Evolutionary conservation across 2,113 vertebrate genomes (phyloP), one percentile per base, ranked within the genome.

Genomic region (Halichoeres trimaculatus): DNA sequence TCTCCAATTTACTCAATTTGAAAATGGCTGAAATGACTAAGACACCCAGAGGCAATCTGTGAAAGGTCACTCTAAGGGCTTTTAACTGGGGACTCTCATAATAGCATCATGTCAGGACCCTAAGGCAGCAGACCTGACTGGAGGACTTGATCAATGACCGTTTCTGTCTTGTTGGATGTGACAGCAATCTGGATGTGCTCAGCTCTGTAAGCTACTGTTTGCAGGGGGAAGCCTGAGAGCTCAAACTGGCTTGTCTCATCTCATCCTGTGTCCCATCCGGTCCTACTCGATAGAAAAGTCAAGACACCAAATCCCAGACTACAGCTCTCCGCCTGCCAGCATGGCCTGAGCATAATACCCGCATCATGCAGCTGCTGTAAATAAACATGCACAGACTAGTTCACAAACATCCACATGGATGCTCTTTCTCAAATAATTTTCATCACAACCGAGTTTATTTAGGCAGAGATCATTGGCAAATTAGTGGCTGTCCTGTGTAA

Each of bases 21-120:
- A 35, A 62, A 76, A 67, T 65, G 64, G 66, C 48, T 66, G 14
- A 35, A 73, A 67, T 70, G 64, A 72, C 41, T 66, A 14, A 24
- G 43, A 74, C 48, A 43, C 40, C 58, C 38, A 48, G 59, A 70
- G 76, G 59, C 66, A 66, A 67, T 70, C 43, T 54, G 1, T 23
- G 55, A 74, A 43, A 78, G 66, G 74, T 78, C 67, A 62, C 16
- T 24, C 7, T 0, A 51, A 81, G 66, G 51, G 47, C 72, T 62
- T 57, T 59, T 45, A 52, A 24, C 45, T 41, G 36, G 72, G 60
- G 70, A 75, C 36, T 66, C 66, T 64, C 65, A 78, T 63, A 78
- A 78, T 73, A 84, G 83, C 56, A 56, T 35, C 13, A 59, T 81
- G 73, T 81, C 65, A 65, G 62, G 61, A 80, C 80, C 74, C 54